These are phyloP conservation scores for Sesia bembeciformis DNA, from an alignment of 2,888 invertebrate species.

Conservation along the genomic window DNA sequence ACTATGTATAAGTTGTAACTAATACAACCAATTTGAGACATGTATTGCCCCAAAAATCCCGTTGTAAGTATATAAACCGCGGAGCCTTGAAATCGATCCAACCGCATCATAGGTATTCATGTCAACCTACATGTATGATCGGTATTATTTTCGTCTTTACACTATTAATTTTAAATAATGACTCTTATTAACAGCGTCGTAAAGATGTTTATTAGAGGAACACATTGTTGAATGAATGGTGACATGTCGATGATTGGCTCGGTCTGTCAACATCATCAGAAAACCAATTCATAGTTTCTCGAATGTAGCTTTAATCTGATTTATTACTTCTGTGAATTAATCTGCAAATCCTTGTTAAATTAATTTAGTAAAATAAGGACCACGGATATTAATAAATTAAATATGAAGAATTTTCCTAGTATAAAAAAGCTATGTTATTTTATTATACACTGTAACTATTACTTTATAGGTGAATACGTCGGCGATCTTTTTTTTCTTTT, in stretches of 20 bases:
- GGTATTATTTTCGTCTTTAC: slow-evolving; percentile 22
- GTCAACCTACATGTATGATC: slow-evolving; percentile 43
- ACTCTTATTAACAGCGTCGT: background rate
- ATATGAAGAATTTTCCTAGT: too few species aligned
- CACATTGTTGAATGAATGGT: slow-evolving; percentile 10
- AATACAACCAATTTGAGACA: too few species aligned
- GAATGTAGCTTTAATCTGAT: background rate
- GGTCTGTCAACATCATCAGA: slow-evolving; percentile 24
- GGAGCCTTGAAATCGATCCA: slow-evolving; percentile 61
- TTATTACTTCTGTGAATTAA: background rate
- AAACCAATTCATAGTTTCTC: background rate
- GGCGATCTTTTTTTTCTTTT: too few species aligned
- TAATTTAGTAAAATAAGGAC: too few species aligned
- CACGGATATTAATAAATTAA: too few species aligned
- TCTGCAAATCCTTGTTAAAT: background rate
- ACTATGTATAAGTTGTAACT: too few species aligned
- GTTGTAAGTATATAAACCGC: slow-evolving; percentile 34
- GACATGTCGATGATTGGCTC: slow-evolving; percentile 26
- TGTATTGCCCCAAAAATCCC: slow-evolving; percentile 28
- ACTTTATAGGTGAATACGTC: too few species aligned
- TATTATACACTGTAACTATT: too few species aligned
- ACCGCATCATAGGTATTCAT: slow-evolving; percentile 52
- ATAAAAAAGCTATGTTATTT: too few species aligned
- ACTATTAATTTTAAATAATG: background rate
- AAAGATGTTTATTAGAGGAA: slow-evolving; percentile 8